Conservation (phyloP, 92 coral and sea anemone genomes). For the Phymanthus crucifer region DNA sequence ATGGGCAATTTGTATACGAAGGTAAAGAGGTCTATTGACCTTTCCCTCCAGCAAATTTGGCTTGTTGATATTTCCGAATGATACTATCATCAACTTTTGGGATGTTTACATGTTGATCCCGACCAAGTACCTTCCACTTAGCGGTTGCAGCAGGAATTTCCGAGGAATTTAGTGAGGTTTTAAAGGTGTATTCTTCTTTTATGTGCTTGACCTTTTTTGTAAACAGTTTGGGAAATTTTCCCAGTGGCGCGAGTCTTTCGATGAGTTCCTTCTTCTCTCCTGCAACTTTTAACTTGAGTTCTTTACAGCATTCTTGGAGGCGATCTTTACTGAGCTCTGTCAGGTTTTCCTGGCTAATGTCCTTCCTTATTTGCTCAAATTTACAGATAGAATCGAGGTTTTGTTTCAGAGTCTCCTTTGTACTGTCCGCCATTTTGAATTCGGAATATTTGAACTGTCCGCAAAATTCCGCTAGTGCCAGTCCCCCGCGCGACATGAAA, state of each 20-base stretch:
- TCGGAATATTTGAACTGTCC: constrained; percentile 31
- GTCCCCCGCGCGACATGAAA: constrained; percentile 52
- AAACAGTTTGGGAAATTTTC: constrained; percentile 14
- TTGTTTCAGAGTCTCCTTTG: constrained; percentile 1
- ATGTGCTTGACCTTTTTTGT: constrained; percentile 24
- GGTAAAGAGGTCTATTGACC: too few species aligned
- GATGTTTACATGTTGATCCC: not conserved
- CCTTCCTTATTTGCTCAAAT: constrained; percentile 36
- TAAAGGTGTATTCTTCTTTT: constrained; percentile 7
- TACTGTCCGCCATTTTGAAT: constrained; percentile 31
- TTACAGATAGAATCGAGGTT: constrained; percentile 3
- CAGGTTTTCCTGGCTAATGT: constrained; percentile 26
- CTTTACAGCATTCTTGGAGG: constrained; percentile 30
- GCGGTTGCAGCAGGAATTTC: constrained; percentile 29
- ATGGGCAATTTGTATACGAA: too few species aligned
- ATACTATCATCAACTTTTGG: constrained; percentile 25
- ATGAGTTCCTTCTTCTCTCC: constrained; percentile 41
- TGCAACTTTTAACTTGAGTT: constrained; percentile 35
- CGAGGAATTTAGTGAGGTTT: constrained; percentile 4
- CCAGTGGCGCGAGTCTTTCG: constrained; percentile 21
- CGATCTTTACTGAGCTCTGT: constrained; percentile 31
- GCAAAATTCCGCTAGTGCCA: constrained; percentile 55
- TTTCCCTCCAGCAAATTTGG: constrained; percentile 36
- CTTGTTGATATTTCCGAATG: constrained; percentile 22
- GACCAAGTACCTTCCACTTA: constrained; percentile 35